phyloP scores from a whole-genome alignment of 2,797 vertebrate genomes.

The Todus mexicanus region DNA sequence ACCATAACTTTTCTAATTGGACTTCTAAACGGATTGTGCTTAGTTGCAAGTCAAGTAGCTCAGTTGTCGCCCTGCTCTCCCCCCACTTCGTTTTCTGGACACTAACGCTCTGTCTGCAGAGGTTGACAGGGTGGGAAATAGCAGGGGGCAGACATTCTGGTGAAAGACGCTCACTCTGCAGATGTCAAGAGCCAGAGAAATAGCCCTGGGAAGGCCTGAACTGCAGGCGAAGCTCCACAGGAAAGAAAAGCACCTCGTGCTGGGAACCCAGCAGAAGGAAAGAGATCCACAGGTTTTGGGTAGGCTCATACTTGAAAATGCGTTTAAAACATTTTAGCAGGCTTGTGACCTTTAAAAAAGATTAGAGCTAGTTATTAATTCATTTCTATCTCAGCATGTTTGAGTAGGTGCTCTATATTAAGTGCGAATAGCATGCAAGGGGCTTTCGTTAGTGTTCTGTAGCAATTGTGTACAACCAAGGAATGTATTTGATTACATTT shows the following conservation, averaged over 20 bases:
- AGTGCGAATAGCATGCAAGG: background rate
- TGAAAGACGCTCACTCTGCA: background rate
- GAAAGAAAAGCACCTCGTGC: accelerated
- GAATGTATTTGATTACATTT: background rate
- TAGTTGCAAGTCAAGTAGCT: background rate
- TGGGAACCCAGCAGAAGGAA: background rate
- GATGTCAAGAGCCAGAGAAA: background rate
- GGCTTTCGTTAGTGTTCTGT: background rate
- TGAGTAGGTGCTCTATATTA: background rate
- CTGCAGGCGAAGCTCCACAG: background rate
- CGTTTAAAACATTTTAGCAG: background rate
- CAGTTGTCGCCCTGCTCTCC: background rate
- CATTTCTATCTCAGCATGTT: background rate
- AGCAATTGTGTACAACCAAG: background rate
- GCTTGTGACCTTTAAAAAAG: background rate
- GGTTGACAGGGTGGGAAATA: background rate
- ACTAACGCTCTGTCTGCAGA: background rate
- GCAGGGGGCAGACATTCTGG: background rate
- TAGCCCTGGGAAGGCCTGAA: background rate
- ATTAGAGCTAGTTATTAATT: background rate
- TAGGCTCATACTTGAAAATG: background rate
- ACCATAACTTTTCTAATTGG: background rate
- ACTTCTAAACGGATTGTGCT: background rate
- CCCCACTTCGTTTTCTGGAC: background rate
- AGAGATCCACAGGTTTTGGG: background rate